These are phyloP conservation scores for Apocheima hispidaria DNA, from an alignment of 2,888 invertebrate species.

Conservation along the genomic window DNA sequence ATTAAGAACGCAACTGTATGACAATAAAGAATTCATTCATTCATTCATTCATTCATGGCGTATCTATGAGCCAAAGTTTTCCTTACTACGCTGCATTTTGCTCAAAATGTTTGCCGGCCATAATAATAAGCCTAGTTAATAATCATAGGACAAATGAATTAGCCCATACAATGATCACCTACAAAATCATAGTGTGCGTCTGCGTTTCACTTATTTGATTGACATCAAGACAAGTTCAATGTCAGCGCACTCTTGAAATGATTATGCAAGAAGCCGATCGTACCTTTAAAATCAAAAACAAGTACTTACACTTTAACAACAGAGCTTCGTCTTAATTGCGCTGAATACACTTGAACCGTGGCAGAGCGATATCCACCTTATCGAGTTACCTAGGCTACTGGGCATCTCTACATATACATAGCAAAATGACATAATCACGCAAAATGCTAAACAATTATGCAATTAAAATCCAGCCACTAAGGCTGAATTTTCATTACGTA, in stretches of 20 bases:
- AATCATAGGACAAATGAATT: too few relatives aligned
- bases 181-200: neutral
- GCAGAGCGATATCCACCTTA: slow-evolving; percentile 83
- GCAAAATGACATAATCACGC: slow-evolving; percentile 55
- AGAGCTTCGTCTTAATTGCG: slow-evolving; percentile 82
- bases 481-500: slow-evolving; percentile 44
- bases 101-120: too few relatives aligned
- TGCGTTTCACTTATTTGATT: slow-evolving; percentile 8
- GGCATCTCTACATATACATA: slow-evolving; percentile 62
- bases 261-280: slow-evolving; percentile 46
- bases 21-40: too few relatives aligned
- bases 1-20: too few relatives aligned
- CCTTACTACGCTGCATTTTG: too few relatives aligned
- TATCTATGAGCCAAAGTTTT: too few relatives aligned
- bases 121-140: too few relatives aligned
- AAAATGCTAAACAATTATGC: slow-evolving; percentile 34
- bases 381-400: slow-evolving; percentile 86
- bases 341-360: slow-evolving; percentile 81
- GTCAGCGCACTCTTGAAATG: slow-evolving; percentile 37
- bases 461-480: slow-evolving; percentile 45
- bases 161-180: neutral
- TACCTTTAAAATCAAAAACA: slow-evolving; percentile 63
- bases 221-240: slow-evolving; percentile 28
- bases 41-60: too few relatives aligned
- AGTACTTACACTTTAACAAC: slow-evolving; percentile 54